Evolutionary conservation across 2,113 vertebrate species (phyloP).

Genomic region (Sinocyclocheilus grahami): DNA sequence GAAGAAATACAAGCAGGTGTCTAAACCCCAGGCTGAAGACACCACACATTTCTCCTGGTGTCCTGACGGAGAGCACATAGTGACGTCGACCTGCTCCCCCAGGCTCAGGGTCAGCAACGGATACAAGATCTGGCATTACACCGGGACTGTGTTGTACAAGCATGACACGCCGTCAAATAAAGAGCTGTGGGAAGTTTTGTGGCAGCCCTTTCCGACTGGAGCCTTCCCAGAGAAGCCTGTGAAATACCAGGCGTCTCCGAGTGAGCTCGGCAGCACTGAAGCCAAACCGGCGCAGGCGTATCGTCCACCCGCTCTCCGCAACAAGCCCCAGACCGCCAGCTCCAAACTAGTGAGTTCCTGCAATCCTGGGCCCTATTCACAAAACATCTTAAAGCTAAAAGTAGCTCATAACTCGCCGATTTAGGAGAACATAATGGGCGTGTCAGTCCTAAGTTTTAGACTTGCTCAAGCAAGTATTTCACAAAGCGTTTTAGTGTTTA

Average conservation of each 20-base stretch:
- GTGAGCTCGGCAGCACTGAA: constrained; percentile 76
- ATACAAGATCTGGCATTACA: constrained; percentile 94
- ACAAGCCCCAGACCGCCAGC: constrained; percentile 78
- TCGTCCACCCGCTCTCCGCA: constrained; percentile 89
- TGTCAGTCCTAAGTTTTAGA: too few species aligned
- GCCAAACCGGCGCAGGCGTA: constrained; percentile 81
- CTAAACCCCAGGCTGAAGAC: constrained; percentile 86
- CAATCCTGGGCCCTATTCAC: too few species aligned
- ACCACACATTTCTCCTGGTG: constrained; percentile 91
- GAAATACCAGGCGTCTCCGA: constrained; percentile 76
- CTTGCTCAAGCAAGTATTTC: too few species aligned
- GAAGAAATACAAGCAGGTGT: constrained; percentile 91
- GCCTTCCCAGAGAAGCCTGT: constrained; percentile 79
- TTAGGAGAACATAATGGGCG: too few species aligned
- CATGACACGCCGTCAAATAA: constrained; percentile 63
- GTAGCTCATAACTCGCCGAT: too few species aligned
- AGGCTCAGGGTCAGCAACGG: constrained; percentile 90
- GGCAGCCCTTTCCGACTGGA: constrained; percentile 85
- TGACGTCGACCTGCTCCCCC: constrained; percentile 91
- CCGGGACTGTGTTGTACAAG: constrained; percentile 80
- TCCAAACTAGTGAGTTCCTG: constrained; percentile 84
- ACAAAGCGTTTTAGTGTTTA: too few species aligned
- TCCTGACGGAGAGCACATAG: constrained; percentile 90
- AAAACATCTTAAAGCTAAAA: too few species aligned
- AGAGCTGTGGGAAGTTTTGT: constrained; percentile 90